A percentile compares a stretch with the other conserved stretches of the same genome.
Conservation (phyloP, 2,888 invertebrate species). For the Cryptops parisi region DNA sequence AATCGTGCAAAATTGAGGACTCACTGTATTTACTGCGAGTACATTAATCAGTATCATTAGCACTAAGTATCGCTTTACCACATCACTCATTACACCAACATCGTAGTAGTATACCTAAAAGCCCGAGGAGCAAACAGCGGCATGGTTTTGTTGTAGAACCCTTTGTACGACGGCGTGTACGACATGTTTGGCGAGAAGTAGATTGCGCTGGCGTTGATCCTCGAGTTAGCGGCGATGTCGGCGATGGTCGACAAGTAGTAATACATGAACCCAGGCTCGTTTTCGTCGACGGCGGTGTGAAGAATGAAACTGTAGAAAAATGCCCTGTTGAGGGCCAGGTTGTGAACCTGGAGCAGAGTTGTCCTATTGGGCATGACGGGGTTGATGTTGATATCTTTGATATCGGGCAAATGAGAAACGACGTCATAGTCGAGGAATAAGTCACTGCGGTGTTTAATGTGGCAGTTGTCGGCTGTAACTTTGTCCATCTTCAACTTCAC, state of each 20-base stretch:
- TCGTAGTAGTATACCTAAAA: constrained; percentile 38
- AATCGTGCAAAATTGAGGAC: too few relatives aligned
- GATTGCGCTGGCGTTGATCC: constrained; percentile 80
- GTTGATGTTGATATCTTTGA: constrained; percentile 86
- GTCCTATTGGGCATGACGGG: constrained; percentile 90
- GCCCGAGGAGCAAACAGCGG: constrained; percentile 88
- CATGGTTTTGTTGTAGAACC: constrained; percentile 92
- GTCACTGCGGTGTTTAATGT: constrained; percentile 67
- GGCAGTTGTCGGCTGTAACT: constrained; percentile 75
- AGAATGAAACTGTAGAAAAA: constrained; percentile 93
- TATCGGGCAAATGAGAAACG: constrained; percentile 81
- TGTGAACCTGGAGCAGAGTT: constrained; percentile 79
- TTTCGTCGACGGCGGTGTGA: constrained; percentile 78
- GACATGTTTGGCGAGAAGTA: constrained; percentile 90
- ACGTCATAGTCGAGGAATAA: constrained; percentile 68
- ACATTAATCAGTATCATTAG: too few relatives aligned
- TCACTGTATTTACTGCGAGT: too few relatives aligned
- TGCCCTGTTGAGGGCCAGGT: constrained; percentile 88
- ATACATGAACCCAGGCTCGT: constrained; percentile 97
- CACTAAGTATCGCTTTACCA: too few relatives aligned
- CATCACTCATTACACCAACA: too few relatives aligned
- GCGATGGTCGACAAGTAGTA: constrained; percentile 88
- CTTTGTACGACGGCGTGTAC: constrained; percentile 84
- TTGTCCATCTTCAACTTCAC: constrained; percentile 67
- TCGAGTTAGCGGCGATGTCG: constrained; percentile 82